phyloP scores from a whole-genome alignment of 2,888 invertebrate genomes.

The Esperia sulphurella region DNA sequence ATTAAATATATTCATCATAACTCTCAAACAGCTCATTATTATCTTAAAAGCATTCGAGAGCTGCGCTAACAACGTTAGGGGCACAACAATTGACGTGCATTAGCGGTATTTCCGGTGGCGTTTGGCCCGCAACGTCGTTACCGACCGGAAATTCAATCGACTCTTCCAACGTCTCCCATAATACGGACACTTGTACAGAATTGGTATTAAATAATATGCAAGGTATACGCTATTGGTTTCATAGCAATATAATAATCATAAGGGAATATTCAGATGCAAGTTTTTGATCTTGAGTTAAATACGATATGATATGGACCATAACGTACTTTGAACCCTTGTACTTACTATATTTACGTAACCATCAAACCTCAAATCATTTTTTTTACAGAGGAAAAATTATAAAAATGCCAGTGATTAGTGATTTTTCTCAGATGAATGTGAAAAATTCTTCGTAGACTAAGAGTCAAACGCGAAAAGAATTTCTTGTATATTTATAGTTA shows the following conservation, averaged over 20 bases:
- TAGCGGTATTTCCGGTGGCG: slow-evolving; percentile 68
- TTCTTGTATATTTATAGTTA: no score
- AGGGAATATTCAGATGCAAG: no score
- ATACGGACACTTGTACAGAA: background rate
- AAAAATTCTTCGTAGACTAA: no score
- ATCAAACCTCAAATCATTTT: background rate
- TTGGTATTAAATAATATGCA: background rate
- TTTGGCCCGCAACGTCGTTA: slow-evolving; percentile 59
- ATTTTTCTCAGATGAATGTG: no score
- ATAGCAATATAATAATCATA: no score
- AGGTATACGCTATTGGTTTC: background rate
- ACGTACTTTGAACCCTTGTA: no score
- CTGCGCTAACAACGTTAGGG: slow-evolving; percentile 51
- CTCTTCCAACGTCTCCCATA: slow-evolving; percentile 40
- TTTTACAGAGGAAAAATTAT: no score
- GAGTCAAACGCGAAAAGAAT: no score
- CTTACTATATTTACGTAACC: background rate
- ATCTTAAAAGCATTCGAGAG: slow-evolving; percentile 13
- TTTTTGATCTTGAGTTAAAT: no score
- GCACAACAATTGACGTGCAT: slow-evolving; percentile 75
- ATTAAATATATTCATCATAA: no score
- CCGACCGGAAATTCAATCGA: slow-evolving; percentile 73
- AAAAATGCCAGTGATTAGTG: no score
- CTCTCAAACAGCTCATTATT: slow-evolving; percentile 6
- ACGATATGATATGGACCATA: no score